Evolutionary conservation across 2,888 invertebrate genomes (phyloP).

Genomic region (Scaptomyza caliginosa): DNA sequence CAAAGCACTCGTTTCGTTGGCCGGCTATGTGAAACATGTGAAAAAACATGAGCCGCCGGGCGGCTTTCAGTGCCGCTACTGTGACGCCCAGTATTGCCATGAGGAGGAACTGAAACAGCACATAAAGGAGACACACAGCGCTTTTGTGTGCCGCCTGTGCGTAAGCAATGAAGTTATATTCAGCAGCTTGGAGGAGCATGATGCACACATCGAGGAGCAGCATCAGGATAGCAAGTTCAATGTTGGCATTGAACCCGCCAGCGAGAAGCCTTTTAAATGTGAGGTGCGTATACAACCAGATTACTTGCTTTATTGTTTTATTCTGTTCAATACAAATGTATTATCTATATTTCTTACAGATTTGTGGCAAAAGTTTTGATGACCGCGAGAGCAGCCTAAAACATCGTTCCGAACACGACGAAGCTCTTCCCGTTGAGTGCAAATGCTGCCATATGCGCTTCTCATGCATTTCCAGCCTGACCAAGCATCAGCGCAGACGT

Average conservation of each 20-base stretch:
- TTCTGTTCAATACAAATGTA: too few relatives aligned
- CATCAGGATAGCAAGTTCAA: conserved; percentile 83
- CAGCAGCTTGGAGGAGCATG: conserved; percentile 79
- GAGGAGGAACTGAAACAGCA: conserved; percentile 80
- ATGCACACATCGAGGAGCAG: conserved; percentile 81
- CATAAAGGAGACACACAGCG: conserved; percentile 75
- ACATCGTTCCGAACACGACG: conserved; percentile 84
- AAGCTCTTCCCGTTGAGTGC: conserved; percentile 82
- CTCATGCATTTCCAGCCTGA: conserved; percentile 85
- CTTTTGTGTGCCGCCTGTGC: conserved; percentile 82
- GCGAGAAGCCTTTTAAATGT: conserved; percentile 80
- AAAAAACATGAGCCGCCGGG: conserved; percentile 83
- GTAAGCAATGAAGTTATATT: conserved; percentile 49
- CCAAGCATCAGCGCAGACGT: conserved; percentile 84
- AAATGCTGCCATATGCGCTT: conserved; percentile 84
- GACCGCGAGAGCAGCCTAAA: conserved; percentile 85
- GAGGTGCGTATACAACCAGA: conserved; percentile 66
- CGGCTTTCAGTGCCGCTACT: conserved; percentile 83
- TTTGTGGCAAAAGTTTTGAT: conserved; percentile 84
- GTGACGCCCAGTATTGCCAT: conserved; percentile 78
- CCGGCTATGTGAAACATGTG: conserved; percentile 83
- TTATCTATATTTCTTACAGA: conserved; percentile 38
- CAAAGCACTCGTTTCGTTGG: conserved; percentile 77
- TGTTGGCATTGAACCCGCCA: conserved; percentile 80
- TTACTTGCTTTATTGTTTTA: not conserved